These are phyloP conservation scores for Tragelaphus buxtoni DNA, from an alignment of 2,113 vertebrate species.

Conservation along the genomic window DNA sequence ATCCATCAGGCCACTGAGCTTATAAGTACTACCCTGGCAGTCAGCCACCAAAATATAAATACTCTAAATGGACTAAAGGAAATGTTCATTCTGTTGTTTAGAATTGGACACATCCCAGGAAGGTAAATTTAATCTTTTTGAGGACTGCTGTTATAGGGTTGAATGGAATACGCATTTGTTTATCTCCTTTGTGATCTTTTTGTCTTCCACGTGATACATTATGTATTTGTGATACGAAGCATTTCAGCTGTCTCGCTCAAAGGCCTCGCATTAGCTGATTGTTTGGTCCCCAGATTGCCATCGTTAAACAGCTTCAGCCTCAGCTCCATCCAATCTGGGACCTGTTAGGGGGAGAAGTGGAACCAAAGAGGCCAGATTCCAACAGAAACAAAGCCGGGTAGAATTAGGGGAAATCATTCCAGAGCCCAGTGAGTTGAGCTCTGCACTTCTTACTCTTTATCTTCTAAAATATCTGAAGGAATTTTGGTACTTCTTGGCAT, in stretches of 20 bases:
- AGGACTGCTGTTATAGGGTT: conserved; percentile 69
- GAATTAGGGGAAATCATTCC: conserved; percentile 10
- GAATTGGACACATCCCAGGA: conserved; percentile 77
- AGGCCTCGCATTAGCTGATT: conserved; percentile 41
- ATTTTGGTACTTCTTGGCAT: conserved; percentile 1
- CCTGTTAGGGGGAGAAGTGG: conserved; percentile 43
- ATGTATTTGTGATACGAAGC: conserved; percentile 71
- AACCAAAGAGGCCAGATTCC: conserved; percentile 43
- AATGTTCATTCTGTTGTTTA: conserved; percentile 82
- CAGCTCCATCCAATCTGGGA: conserved; percentile 45
- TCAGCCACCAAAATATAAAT: conserved; percentile 81
- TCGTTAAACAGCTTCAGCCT: conserved; percentile 46
- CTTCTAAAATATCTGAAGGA: conserved; percentile 30
- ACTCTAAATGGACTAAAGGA: conserved; percentile 79
- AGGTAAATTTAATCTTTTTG: conserved; percentile 80
- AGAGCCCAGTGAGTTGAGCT: neutral
- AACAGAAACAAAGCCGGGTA: conserved; percentile 50
- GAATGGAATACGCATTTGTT: conserved; percentile 72
- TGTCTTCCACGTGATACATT: conserved; percentile 72
- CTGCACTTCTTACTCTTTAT: conserved; percentile 34
- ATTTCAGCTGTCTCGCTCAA: conserved; percentile 67
- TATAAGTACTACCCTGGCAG: conserved; percentile 80
- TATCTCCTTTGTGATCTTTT: conserved; percentile 77
- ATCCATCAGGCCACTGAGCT: conserved; percentile 79
- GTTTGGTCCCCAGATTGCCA: conserved; percentile 40